phyloP scores from a whole-genome alignment of 2,113 vertebrate species.

The Steatornis caripensis region DNA sequence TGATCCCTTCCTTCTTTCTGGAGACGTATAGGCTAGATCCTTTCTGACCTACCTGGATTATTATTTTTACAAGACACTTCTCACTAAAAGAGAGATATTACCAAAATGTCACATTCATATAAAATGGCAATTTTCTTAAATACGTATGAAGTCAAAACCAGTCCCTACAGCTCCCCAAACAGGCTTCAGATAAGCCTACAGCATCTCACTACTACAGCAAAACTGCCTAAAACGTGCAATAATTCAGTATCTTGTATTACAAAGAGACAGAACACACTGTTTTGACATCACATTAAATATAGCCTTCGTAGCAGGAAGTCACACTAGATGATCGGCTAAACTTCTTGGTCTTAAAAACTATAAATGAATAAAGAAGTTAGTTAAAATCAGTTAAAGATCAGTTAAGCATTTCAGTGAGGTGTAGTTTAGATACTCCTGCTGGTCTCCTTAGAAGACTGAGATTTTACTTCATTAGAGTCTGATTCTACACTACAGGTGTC shows the following conservation, averaged over 20 bases:
- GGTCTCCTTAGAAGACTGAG: neutral
- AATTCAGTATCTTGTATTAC: neutral
- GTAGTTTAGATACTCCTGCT: neutral
- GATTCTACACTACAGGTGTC: neutral
- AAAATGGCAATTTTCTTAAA: neutral
- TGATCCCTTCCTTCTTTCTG: neutral
- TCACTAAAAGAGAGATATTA: neutral
- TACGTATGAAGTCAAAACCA: neutral
- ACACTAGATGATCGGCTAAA: neutral
- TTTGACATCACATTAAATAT: neutral
- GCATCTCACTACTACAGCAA: neutral
- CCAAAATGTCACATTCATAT: neutral
- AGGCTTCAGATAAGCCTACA: neutral
- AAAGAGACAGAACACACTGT: neutral
- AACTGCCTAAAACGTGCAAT: neutral
- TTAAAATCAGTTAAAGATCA: neutral
- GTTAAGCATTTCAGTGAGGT: neutral
- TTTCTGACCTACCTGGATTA: neutral
- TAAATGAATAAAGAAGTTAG: neutral
- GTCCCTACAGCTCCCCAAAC: neutral
- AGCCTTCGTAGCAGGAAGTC: neutral
- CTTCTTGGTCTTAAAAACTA: neutral
- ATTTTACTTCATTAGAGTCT: neutral
- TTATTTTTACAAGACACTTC: neutral
- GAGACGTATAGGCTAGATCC: neutral